These are phyloP conservation scores for Palythoa grandiflora DNA, from an alignment of 92 coral and sea anemone species.

Conservation along the genomic window DNA sequence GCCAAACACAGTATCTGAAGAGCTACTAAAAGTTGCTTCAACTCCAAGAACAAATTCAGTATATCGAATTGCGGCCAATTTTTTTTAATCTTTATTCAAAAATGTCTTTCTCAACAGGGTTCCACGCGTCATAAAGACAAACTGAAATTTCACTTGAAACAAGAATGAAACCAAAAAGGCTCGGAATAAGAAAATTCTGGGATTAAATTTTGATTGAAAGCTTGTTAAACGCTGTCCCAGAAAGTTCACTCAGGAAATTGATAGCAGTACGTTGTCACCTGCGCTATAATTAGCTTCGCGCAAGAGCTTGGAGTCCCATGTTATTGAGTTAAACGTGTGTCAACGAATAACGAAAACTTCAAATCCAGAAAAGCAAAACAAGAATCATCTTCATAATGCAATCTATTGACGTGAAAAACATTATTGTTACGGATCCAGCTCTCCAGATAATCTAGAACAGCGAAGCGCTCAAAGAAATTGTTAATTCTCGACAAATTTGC, in stretches of 20 bases:
- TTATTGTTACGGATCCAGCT: neutral
- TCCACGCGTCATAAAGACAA: neutral
- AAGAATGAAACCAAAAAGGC: neutral
- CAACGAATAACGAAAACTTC: slow-evolving; percentile 17
- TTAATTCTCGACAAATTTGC: neutral
- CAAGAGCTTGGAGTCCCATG: slow-evolving; percentile 7
- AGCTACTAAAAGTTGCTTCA: neutral
- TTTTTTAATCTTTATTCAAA: neutral
- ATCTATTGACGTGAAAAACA: neutral
- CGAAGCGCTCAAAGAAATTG: neutral
- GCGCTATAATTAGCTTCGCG: slow-evolving; percentile 23
- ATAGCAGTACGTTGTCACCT: slow-evolving; percentile 29
- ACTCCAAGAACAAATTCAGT: neutral
- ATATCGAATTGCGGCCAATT: neutral
- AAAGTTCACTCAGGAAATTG: slow-evolving; percentile 18
- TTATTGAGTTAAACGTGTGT: slow-evolving; percentile 24
- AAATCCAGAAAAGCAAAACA: neutral
- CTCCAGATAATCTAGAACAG: neutral
- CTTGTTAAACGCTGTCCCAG: neutral
- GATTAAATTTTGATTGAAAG: slow-evolving; percentile 8
- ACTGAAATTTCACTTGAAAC: neutral
- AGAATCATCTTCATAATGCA: neutral
- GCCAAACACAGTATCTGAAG: neutral
- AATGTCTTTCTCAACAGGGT: slow-evolving; percentile 23
- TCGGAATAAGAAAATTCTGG: neutral